Evolutionary conservation across 2,888 invertebrate species (phyloP), one percentile per base, ranked within the genome.

Genomic region (Leptinotarsa juncta): DNA sequence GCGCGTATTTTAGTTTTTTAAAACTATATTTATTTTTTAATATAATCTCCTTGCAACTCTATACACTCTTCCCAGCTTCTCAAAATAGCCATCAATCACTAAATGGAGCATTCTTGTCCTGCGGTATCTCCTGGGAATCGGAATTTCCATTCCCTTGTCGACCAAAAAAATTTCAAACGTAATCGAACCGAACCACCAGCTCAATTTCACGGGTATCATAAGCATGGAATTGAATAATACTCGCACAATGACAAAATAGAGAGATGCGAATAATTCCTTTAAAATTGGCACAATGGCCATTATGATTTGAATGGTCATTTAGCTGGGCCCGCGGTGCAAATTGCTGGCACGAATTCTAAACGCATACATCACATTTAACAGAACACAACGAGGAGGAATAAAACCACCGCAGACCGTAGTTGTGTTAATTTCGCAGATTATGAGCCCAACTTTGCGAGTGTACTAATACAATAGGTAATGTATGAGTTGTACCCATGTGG

Each of bases 271-370:
- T 74, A 74, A 74, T 74, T 67, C 74, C 71, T 71, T 62, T 68
- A 74, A 70, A 74, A 71, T 67, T 26, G 67, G 60, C 66, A 74
- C 73, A 69, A 74, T 70, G 55, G 70, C 57, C 70, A 71, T 74
- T 74, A 74, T 71, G 51, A 67, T 67, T 62, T 67, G 71, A 74
- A 74, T 65, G 51, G 70, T 66, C 65, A 66, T 73, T 74, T 67
- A 74, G 70, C 53, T 70, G 10, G 65, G 62, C 62, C 12, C 53
- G 42, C 42, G 49, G 67, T 70, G 69, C 67, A 72, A 75, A 75
- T 75, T 72, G 57, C 32, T 48, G 32, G 69, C 66, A n/a, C 65
- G 68, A 62, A 70, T 50, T 67, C 65, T 14, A 42, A 32, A 68
- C 62, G 55, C 72, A 72, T 66, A 57, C 23, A 62, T 68, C 50